phyloP scores from a whole-genome alignment of 64 coral and sea anemone genomes.

The Actinia equina region DNA sequence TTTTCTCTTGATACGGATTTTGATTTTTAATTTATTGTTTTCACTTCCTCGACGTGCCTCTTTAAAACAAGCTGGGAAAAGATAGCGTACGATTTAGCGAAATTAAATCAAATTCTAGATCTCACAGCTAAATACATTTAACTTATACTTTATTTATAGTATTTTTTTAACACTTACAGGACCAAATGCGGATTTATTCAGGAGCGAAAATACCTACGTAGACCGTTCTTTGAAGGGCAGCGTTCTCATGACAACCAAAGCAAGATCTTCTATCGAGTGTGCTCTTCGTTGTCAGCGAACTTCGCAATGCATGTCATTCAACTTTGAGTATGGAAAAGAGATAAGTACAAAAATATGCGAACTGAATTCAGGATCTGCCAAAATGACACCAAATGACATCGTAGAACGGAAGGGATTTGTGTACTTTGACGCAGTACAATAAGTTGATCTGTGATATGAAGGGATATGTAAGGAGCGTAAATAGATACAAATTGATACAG shows the following conservation, averaged over 20 bases:
- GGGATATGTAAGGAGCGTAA: no score
- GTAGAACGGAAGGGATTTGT: slow-evolving; percentile 22
- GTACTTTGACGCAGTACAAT: slow-evolving; percentile 26
- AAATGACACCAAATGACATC: slow-evolving; percentile 6
- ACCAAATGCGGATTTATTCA: background rate
- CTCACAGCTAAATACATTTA: no score
- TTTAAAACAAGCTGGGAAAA: no score
- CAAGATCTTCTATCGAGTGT: slow-evolving; percentile 28
- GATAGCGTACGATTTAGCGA: no score
- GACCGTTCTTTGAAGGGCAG: slow-evolving; percentile 2
- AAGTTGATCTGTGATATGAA: background rate
- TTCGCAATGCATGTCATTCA: slow-evolving; percentile 28
- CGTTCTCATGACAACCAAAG: slow-evolving; percentile 4
- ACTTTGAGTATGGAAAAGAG: background rate
- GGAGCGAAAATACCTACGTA: background rate
- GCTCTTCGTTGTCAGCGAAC: slow-evolving; percentile 31
- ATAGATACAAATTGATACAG: no score
- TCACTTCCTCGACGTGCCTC: no score
- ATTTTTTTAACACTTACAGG: background rate
- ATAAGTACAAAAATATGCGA: slow-evolving; percentile 25
- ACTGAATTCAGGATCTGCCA: slow-evolving; percentile 12
- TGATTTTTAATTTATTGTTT: no score
- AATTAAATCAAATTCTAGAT: no score
- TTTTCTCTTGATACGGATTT: no score
- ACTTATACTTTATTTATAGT: no score